Percentiles rank a stretch among this genome's conserved stretches.
These are phyloP conservation scores for Nebria ingens DNA, from an alignment of 1,140 invertebrate species.

Conservation along the genomic window DNA sequence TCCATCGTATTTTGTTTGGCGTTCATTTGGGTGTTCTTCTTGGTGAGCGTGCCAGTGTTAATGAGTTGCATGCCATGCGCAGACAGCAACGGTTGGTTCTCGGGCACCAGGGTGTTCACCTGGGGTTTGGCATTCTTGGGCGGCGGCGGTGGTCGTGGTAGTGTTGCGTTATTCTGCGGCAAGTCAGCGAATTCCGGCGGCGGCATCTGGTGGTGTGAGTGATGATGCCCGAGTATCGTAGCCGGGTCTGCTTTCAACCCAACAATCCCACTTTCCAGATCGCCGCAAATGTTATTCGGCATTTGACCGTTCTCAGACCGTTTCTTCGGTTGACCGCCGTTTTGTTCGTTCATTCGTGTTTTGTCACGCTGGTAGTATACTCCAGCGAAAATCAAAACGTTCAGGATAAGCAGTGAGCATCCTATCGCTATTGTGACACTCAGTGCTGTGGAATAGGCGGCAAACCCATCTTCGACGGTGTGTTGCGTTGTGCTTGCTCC, in stretches of 20 bases:
- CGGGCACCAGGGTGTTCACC: constrained; percentile 47
- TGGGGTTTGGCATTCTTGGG: constrained; percentile 56
- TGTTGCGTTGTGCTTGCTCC: constrained; percentile 40
- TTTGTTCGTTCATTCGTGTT: constrained; percentile 53
- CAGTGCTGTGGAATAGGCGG: constrained; percentile 76
- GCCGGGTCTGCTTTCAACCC: constrained; percentile 52
- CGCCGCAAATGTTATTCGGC: constrained; percentile 73
- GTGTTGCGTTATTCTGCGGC: constrained; percentile 53
- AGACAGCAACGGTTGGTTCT: constrained; percentile 48
- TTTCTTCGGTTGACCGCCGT: constrained; percentile 49
- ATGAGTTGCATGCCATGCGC: constrained; percentile 56
- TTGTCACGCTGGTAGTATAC: constrained; percentile 90
- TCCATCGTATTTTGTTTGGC: constrained; percentile 58
- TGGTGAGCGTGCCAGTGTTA: constrained; percentile 52
- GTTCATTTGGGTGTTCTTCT: constrained; percentile 52
- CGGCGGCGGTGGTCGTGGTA: constrained; percentile 58
- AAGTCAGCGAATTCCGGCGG: constrained; percentile 68
- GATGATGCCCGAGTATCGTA: constrained; percentile 53
- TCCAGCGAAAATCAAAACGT: constrained; percentile 86
- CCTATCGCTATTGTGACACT: constrained; percentile 92
- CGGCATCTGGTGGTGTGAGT: constrained; percentile 62
- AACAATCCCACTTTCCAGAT: constrained; percentile 54
- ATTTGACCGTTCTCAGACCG: constrained; percentile 73
- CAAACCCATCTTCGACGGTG: constrained; percentile 72
- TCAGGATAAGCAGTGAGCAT: constrained; percentile 77